Base-by-base conservation (phyloP, 2,888 invertebrate genomes). In the Torymus auratus region DNA sequence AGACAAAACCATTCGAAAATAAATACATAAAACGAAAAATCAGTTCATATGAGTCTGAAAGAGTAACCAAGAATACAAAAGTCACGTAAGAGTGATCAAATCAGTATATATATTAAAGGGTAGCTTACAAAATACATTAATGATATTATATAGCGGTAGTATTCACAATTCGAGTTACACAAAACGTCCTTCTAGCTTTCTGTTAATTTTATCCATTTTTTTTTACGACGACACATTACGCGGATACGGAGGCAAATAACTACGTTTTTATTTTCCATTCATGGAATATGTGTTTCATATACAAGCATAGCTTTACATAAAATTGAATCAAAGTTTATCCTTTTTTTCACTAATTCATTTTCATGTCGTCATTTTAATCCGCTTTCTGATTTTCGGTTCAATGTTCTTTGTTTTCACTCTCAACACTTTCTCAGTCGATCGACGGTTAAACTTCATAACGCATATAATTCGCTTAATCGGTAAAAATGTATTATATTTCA, bases 231-330 rank as follows among this genome's bases (percentile, higher is more conserved):
- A 86, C 85, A 86, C 83, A 86, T 85, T 86, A 85, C 78, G 86
- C 83, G 79, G 83, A 82, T 87, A 87, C 85, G 86, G 7, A 88
- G 87, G 86, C 88, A 88, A 88, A 88, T 67, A 53, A 58, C 88
- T 89, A 89, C 87, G 89, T 72, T 89, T 88, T 41, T 41, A 41
- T 41, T 41, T 41, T 41, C 41, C 41, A 88, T 88, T 89, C 83
- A 87, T 85, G 87, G 87, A 88, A 89, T 87, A 85, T 84, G 87
- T 69, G 53, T 64, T 76, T 87, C 87, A 89, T 88, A 88, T 88
- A 89, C 89, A 89, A 89, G 88, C 87, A 86, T 87, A 86, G 85
- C 86, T 87, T 87, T 84, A 85, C 85, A 86, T 86, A 86, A 82
- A 84, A 84, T 86, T 85, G 84, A 83, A 84, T 82, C 76, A 82